Percentiles rank a stretch among this genome's conserved stretches.
These are phyloP conservation scores for Myoxocephalus aenaeus DNA, from an alignment of 2,797 vertebrate genomes.

Conservation along the genomic window DNA sequence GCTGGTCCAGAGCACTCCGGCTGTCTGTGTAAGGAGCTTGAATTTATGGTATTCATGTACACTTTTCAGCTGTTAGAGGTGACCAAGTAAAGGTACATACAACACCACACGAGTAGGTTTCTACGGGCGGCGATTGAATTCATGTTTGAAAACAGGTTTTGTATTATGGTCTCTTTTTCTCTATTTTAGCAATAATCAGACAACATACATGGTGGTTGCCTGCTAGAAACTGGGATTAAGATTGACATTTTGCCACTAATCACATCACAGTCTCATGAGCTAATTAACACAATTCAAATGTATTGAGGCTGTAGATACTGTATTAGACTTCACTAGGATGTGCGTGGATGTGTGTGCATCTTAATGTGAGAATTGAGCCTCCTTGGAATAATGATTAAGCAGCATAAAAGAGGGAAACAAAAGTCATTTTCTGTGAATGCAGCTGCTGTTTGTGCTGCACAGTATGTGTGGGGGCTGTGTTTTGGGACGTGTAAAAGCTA, in stretches of 20 bases:
- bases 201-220: background rate
- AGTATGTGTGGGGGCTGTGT: background rate
- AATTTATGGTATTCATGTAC: conserved; percentile 6
- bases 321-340: background rate
- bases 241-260: conserved; percentile 8
- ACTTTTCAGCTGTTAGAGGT: background rate
- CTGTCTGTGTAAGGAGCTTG: conserved; percentile 20
- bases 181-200: background rate
- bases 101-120: background rate
- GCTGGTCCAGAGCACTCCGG: conserved; percentile 28
- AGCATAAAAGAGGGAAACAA: conserved; percentile 2
- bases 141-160: background rate
- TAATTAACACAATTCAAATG: conserved; percentile 12
- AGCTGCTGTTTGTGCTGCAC: background rate
- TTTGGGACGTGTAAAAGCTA: background rate
- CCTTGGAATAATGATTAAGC: background rate
- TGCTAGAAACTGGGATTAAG: conserved; percentile 16
- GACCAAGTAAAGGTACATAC: background rate
- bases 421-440: background rate
- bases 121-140: background rate
- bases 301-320: background rate
- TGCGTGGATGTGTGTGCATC: background rate
- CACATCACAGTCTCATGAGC: conserved; percentile 1
- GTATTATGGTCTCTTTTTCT: background rate
- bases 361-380: background rate